Base-by-base conservation (phyloP, 2,797 vertebrate genomes). In the Pterois miles region DNA sequence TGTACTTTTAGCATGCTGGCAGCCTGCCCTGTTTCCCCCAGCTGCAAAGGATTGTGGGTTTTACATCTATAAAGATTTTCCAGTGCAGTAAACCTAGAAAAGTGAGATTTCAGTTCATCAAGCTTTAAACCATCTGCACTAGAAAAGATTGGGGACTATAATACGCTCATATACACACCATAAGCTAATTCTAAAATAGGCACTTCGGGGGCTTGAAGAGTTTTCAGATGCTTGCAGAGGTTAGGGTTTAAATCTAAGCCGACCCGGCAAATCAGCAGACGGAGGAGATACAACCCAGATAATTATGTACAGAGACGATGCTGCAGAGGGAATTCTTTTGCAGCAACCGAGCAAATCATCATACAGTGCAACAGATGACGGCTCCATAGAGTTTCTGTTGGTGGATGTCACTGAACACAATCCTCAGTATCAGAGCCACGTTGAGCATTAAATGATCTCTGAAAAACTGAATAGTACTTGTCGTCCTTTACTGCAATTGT, bases 21-120 rank as follows among this genome's bases (percentile, higher is more conserved):
- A 93, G 82, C 65, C 58, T 85, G 93, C 95, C 95, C 90, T 57
- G 65, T 89, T 46, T 93, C 93, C 89, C 83, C 93, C 95, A 95
- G 95, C 95, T 95, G 96, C 91, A 94, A 94, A 94, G 92, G 91
- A 96, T 95, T 96, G 94, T 90, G 93, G 94, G 90, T 94, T 95
- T 94, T 91, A 95, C 88, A 91, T 94, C 94, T 94, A 93, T 85
- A 90, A 92, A 93, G 92, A 94, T 86, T 95, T 95, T 96, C 94
- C 95, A 94, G 80, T 33, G 90, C 78, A 88, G 91, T 95, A 91
- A 95, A 95, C 91, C 93, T 91, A 88, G 85, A 85, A 91, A 93
- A 92, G 93, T 90, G 86, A 93, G 91, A 94, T 93, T 95, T 94
- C 78, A 91, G 91, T 93, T 94, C 89, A 93, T 95, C 94, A 94